Percentiles rank a stretch among this genome's conserved stretches.
These are phyloP conservation scores for Thalassophryne amazonica DNA, from an alignment of 2,797 vertebrate species.

Conservation along the genomic window DNA sequence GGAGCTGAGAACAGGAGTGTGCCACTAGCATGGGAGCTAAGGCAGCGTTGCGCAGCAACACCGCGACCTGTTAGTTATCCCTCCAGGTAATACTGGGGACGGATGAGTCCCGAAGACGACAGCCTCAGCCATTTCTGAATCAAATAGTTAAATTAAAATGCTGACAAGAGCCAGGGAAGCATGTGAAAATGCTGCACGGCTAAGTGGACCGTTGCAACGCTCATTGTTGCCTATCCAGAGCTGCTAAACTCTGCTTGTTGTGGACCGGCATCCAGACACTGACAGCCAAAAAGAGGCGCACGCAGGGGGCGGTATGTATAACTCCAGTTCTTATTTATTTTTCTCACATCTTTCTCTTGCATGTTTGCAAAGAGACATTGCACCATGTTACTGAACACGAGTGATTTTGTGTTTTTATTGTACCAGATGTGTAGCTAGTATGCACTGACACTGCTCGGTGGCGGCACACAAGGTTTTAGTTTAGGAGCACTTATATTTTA, in stretches of 20 bases:
- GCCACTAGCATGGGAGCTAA: conserved; percentile 66
- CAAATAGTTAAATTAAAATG: conserved; percentile 29
- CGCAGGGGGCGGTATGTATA: conserved; percentile 48
- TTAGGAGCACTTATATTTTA: neutral
- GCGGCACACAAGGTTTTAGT: neutral
- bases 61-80: conserved; percentile 41
- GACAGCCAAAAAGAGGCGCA: conserved; percentile 22
- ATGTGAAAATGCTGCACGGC: conserved; percentile 32
- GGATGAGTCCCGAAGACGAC: conserved; percentile 8
- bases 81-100: conserved; percentile 34
- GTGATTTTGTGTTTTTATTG: conserved; percentile 11
- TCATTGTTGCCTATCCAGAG: conserved; percentile 47
- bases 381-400: neutral
- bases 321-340: conserved; percentile 6
- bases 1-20: conserved; percentile 57
- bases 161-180: conserved; percentile 34
- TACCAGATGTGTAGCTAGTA: neutral
- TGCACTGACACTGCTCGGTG: neutral
- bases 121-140: conserved; percentile 15
- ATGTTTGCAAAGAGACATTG: neutral
- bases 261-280: conserved; percentile 19
- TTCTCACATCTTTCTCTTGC: conserved; percentile 1
- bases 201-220: conserved; percentile 36
- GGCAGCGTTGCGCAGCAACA: conserved; percentile 52
- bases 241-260: conserved; percentile 42